phyloP scores from a whole-genome alignment of 1,140 invertebrate species.

The Heliconius hermathena region DNA sequence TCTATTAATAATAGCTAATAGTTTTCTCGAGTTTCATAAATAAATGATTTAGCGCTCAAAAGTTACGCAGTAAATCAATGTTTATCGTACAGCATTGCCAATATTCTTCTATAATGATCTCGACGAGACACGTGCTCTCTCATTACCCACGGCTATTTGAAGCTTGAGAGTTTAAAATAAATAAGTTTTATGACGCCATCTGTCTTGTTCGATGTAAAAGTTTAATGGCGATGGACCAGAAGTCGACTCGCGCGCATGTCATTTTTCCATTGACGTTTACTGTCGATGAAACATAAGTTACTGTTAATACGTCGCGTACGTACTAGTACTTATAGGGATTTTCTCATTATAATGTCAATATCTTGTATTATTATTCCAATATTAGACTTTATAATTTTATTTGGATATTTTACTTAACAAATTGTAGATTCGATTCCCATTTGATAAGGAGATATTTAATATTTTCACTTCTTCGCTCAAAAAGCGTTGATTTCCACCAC shows the following conservation, averaged over 20 bases:
- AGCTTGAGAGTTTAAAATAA: constrained; percentile 69
- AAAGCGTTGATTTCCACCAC: too few relatives aligned
- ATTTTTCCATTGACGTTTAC: constrained; percentile 71
- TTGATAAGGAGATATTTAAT: too few relatives aligned
- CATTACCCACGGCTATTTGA: constrained; percentile 67
- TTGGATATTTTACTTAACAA: too few relatives aligned
- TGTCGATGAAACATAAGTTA: constrained; percentile 65
- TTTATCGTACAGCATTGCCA: constrained; percentile 56
- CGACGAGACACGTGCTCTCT: constrained; percentile 66
- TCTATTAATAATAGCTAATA: constrained; percentile 78
- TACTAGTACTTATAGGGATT: constrained; percentile 43
- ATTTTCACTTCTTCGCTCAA: too few relatives aligned
- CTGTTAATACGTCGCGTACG: constrained; percentile 55
- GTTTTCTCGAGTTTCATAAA: constrained; percentile 74
- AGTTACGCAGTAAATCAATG: constrained; percentile 74
- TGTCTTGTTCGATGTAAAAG: constrained; percentile 74
- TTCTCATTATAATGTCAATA: constrained; percentile 60
- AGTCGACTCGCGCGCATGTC: constrained; percentile 55
- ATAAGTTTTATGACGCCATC: constrained; percentile 77
- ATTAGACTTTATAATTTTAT: background rate
- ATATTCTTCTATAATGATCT: constrained; percentile 58
- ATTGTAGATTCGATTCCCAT: too few relatives aligned
- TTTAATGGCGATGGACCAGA: constrained; percentile 56
- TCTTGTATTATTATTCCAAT: constrained; percentile 42
- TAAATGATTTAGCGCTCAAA: constrained; percentile 76